Conservation (phyloP, 2,888 invertebrate genomes). For the Lordiphosa andalusiaca region DNA sequence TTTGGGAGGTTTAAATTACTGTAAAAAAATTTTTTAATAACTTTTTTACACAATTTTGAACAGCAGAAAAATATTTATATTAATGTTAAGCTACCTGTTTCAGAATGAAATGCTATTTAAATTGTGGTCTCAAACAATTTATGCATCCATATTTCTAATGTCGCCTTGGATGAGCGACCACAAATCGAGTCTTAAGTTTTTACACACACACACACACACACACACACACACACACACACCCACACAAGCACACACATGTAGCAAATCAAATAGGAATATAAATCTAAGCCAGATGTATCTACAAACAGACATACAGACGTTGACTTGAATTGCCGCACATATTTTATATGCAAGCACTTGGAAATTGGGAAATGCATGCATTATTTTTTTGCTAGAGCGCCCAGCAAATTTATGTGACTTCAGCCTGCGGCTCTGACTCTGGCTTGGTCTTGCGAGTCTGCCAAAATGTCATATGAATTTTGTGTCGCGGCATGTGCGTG, state of each 20-base stretch:
- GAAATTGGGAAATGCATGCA: slow-evolving; percentile 61
- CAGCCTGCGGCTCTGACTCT: slow-evolving; percentile 31
- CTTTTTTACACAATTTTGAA: too few relatives aligned
- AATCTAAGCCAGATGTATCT: slow-evolving; percentile 22
- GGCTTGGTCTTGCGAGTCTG: slow-evolving; percentile 26
- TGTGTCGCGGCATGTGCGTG: slow-evolving; percentile 40
- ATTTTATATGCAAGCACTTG: slow-evolving; percentile 59
- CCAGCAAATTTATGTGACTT: slow-evolving; percentile 57
- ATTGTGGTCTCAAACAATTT: too few relatives aligned
- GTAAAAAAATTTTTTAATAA: too few relatives aligned
- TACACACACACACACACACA: background rate
- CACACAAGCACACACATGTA: background rate
- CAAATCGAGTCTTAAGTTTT: too few relatives aligned
- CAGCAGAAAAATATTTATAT: too few relatives aligned
- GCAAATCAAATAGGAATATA: slow-evolving; percentile 22
- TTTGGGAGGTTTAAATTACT: too few relatives aligned
- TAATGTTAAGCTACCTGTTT: too few relatives aligned
- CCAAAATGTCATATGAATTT: slow-evolving; percentile 63
- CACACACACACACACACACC: background rate
- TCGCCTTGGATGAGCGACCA: too few relatives aligned
- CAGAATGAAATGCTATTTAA: too few relatives aligned
- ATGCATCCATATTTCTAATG: too few relatives aligned
- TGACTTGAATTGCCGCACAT: slow-evolving; percentile 55
- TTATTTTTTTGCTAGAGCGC: slow-evolving; percentile 42
- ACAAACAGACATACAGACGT: slow-evolving; percentile 7